phyloP scores from a whole-genome alignment of 2,888 invertebrate genomes.

The Halocaridina rubra region DNA sequence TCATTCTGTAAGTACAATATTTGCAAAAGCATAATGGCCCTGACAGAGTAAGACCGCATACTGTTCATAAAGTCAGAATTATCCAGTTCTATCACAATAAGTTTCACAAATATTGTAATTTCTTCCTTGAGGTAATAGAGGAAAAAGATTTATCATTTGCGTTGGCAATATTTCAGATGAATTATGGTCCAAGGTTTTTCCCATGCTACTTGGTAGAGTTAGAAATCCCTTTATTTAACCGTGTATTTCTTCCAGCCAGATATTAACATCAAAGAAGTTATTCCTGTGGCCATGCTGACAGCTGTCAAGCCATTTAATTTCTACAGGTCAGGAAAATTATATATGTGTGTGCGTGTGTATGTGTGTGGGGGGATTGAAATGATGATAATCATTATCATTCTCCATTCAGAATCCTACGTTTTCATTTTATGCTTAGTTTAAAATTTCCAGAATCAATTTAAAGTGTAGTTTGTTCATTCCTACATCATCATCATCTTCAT shows the following conservation, averaged over 20 bases:
- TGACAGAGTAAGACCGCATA: background rate
- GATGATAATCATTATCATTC: no score
- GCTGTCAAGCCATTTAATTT: slow-evolving; percentile 45
- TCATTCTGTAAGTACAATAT: slow-evolving; percentile 8
- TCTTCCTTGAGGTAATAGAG: background rate
- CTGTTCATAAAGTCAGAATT: background rate
- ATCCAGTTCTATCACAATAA: no score
- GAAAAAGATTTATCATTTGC: background rate
- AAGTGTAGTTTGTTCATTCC: no score
- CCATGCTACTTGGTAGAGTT: no score
- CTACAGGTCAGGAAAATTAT: slow-evolving; percentile 38
- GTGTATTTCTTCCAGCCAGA: slow-evolving; percentile 20
- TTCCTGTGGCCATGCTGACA: slow-evolving; percentile 56
- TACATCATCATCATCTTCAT: no score
- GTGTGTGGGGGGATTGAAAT: background rate
- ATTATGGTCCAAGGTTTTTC: no score
- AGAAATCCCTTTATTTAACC: no score
- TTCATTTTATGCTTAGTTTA: no score
- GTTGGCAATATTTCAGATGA: no score
- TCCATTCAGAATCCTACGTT: no score
- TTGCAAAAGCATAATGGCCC: background rate
- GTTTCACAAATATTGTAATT: no score
- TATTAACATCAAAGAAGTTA: slow-evolving; percentile 25
- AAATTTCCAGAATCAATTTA: no score
- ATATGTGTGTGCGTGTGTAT: background rate